A percentile compares a stretch with the other conserved stretches of the same genome.
phyloP scores from a whole-genome alignment of 92 coral and sea anemone species.

The Paragorgia papillata region DNA sequence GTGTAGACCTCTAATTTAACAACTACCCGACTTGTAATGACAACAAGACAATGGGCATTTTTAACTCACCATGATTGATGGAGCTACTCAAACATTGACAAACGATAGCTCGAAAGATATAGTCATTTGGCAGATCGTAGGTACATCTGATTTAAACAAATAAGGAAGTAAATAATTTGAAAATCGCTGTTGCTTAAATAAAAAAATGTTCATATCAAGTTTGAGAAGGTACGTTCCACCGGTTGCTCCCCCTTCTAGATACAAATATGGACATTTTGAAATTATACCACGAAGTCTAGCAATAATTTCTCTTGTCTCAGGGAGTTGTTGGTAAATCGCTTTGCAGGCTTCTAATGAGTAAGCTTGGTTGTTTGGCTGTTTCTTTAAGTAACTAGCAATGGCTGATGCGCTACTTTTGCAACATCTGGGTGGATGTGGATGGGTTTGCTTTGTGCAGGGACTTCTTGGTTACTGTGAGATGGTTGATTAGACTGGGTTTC shows the following conservation, averaged over 20 bases:
- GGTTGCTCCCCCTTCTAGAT: slow-evolving; percentile 40
- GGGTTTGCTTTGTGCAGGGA: neutral
- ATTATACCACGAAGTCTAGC: slow-evolving; percentile 54
- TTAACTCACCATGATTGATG: too few species aligned
- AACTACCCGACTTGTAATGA: too few species aligned
- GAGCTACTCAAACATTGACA: too few species aligned
- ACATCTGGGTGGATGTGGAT: slow-evolving; percentile 38
- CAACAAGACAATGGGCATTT: too few species aligned
- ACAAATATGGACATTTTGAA: slow-evolving; percentile 57
- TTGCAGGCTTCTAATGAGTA: slow-evolving; percentile 65
- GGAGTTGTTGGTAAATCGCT: slow-evolving; percentile 48
- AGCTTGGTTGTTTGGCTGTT: slow-evolving; percentile 30
- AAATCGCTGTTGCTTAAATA: too few species aligned
- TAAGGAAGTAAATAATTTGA: too few species aligned
- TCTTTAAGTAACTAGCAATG: slow-evolving; percentile 47
- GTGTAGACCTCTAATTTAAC: too few species aligned
- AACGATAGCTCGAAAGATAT: too few species aligned
- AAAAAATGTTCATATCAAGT: too few species aligned
- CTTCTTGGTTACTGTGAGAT: neutral
- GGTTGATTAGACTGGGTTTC: slow-evolving; percentile 36
- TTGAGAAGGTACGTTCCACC: neutral
- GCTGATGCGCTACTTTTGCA: slow-evolving; percentile 51
- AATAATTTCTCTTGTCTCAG: slow-evolving; percentile 58
- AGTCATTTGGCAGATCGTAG: too few species aligned
- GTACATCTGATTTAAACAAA: too few species aligned